Conservation (phyloP, 2,888 invertebrate species). For the Dexiosoma caninum region DNA sequence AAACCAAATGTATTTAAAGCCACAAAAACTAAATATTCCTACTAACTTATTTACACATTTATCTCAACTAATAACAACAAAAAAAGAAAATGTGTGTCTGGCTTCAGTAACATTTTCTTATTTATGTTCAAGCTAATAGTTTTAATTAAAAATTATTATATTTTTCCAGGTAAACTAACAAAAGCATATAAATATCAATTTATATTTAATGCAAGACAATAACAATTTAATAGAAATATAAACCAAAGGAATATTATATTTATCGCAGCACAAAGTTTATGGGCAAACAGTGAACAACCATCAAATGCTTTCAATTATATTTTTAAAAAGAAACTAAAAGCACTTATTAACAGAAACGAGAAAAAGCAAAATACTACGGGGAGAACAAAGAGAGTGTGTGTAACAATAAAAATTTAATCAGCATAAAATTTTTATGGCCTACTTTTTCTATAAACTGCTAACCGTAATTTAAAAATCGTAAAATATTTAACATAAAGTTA, state of each 20-base stretch:
- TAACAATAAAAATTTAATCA: slow-evolving; percentile 60
- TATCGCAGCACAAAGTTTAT: slow-evolving; percentile 3
- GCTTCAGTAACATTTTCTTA: slow-evolving; percentile 19
- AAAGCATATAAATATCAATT: slow-evolving; percentile 45
- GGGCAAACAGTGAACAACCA: background rate
- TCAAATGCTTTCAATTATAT: slow-evolving; percentile 43
- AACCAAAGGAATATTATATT: background rate
- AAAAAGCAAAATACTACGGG: background rate
- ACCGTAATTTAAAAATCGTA: slow-evolving; percentile 63
- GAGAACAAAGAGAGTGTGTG: slow-evolving; percentile 13
- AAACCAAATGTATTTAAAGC: background rate
- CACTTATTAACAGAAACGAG: background rate
- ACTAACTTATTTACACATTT: background rate
- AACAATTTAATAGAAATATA: slow-evolving; percentile 26
- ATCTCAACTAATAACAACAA: background rate
- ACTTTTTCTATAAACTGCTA: slow-evolving; percentile 51
- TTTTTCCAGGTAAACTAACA: slow-evolving; percentile 30
- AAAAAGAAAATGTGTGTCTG: too few species aligned
- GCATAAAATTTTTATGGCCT: slow-evolving; percentile 59
- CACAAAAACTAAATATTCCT: background rate
- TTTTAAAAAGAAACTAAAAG: slow-evolving; percentile 12
- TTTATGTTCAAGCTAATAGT: slow-evolving; percentile 23
- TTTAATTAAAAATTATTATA: slow-evolving; percentile 56
- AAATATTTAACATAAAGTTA: slow-evolving; percentile 59
- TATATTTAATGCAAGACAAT: slow-evolving; percentile 30